Base-by-base conservation (phyloP, 2,113 vertebrate species). In the Pelobates fuscus region DNA sequence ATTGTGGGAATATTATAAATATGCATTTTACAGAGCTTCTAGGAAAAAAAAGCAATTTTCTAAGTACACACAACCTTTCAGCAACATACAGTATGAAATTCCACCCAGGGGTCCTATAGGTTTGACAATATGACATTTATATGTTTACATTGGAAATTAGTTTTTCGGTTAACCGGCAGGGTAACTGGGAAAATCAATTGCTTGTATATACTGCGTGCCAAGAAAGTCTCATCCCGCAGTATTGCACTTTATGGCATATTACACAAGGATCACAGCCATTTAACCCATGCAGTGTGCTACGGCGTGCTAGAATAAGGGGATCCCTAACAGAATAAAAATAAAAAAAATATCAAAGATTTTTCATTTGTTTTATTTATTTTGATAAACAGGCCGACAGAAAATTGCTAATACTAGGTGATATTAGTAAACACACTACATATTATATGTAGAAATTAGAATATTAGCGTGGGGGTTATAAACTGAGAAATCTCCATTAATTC, bases 1-100 rank as follows among this genome's bases (percentile, higher is more conserved):
- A 27, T 43, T 73, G 14, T 54, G 71, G 71, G 61, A 65, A 57
- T 41, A 65, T 57, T 57, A 57, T 21, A 37, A 24, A 46, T 43
- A 17, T n/a, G 17, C 14, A 18, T 29, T 49, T 41, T 55, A 25
- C 23, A 24, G 23, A 25, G 15, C 46, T n/a, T 18, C 43, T 37
- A 17, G 20, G 43, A 27, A 61, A 61, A 61, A 61, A 30, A 49
- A 54, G 49, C 26, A 14, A 7, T 37, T 49, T 71, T 71, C 43
- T 17, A 30, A 73, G 43, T 29, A 27, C 21, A 21, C 27, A 54
- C 46, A 62, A 46, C n/a, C 27, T 69, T 29, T 62, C 25, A 14
- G 18, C 70, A 46, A 27, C 25, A 71, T 62, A 52, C 32, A 6
- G 32, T 37, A 37, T 59, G 37, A 70, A 11, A 12, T 25, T 62